These are phyloP conservation scores for Dryoscopus gambensis DNA, from an alignment of 2,113 vertebrate genomes.

Conservation along the genomic window DNA sequence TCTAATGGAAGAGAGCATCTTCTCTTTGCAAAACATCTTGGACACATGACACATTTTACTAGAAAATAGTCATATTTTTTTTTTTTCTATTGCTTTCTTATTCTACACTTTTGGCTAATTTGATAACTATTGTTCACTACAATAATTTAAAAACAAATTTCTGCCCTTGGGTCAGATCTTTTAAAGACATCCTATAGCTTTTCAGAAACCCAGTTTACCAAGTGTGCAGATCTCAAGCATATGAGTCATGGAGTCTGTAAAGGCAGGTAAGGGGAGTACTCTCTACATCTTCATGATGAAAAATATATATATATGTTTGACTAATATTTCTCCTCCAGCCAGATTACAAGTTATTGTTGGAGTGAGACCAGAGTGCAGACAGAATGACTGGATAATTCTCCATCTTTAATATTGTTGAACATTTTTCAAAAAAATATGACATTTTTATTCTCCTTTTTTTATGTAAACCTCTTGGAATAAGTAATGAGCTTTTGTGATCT, in stretches of 20 bases:
- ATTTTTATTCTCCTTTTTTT: neutral
- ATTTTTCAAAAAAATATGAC: accelerated
- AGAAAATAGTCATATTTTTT: neutral
- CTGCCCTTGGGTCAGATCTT: neutral
- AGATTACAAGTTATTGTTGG: neutral
- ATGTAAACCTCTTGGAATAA: neutral
- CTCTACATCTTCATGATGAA: neutral
- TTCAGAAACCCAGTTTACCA: neutral
- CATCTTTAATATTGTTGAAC: neutral
- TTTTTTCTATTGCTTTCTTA: neutral
- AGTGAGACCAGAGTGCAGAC: neutral
- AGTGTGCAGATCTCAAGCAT: accelerated
- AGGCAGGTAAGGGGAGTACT: neutral
- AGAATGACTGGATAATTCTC: neutral
- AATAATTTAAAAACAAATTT: neutral
- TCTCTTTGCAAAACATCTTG: neutral
- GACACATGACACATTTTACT: neutral
- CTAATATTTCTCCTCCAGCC: neutral
- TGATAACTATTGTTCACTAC: neutral
- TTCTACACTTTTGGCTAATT: neutral
- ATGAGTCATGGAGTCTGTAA: neutral
- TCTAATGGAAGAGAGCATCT: neutral
- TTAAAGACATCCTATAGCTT: neutral
- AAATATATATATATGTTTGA: neutral
- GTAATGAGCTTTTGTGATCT: neutral